phyloP scores from a whole-genome alignment of 1,140 invertebrate species.

The Drosophila paulistorum region DNA sequence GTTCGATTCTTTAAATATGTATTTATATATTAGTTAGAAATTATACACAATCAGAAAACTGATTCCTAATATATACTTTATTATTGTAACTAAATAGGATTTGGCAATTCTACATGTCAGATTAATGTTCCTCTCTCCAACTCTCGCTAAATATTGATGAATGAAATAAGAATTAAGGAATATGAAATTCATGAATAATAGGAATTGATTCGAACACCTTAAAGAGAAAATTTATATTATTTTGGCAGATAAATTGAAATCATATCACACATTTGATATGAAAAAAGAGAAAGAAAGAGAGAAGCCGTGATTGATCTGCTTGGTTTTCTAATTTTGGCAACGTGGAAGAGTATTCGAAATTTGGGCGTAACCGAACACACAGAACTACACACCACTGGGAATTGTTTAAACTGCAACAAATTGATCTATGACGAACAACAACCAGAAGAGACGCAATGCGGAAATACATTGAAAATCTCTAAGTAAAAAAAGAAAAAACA shows the following conservation, averaged over 20 bases:
- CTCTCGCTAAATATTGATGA: background rate
- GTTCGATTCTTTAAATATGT: no score
- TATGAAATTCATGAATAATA: background rate
- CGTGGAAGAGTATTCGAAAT: slow-evolving; percentile 46
- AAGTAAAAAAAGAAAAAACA: background rate
- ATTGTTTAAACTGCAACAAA: slow-evolving; percentile 71
- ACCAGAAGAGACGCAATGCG: slow-evolving; percentile 54
- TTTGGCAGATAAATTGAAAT: background rate
- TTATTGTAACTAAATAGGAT: no score
- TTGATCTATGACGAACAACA: slow-evolving; percentile 67
- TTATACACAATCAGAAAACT: no score
- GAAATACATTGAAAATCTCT: slow-evolving; percentile 39
- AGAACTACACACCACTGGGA: slow-evolving; percentile 6
- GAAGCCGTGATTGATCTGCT: slow-evolving; percentile 54
- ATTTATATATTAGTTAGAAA: no score
- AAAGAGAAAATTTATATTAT: no score
- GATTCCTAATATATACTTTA: no score
- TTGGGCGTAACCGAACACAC: slow-evolving; percentile 45
- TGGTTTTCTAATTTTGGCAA: slow-evolving; percentile 52
- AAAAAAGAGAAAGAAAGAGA: background rate
- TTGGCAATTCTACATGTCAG: no score
- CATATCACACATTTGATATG: no score
- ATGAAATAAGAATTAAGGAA: background rate
- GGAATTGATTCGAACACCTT: no score
- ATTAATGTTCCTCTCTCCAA: no score